Percentiles rank a stretch among this genome's conserved stretches.
phyloP scores from a whole-genome alignment of 2,797 vertebrate species.

The Peromyscus eremicus region DNA sequence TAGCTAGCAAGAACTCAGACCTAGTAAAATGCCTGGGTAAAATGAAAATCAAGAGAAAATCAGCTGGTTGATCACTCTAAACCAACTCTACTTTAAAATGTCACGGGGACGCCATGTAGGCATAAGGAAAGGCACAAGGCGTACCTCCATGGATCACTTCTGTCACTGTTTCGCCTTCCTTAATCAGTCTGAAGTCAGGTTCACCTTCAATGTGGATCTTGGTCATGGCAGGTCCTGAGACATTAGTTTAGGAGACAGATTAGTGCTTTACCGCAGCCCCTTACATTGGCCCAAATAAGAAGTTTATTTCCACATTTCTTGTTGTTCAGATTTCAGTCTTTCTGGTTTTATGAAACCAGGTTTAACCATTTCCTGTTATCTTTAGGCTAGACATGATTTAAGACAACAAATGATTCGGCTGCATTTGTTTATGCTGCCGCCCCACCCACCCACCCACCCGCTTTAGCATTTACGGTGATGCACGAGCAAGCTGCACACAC shows the following conservation, averaged over 20 bases:
- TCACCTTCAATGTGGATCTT: slow-evolving; percentile 91
- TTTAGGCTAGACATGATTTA: slow-evolving; percentile 11
- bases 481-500: not conserved
- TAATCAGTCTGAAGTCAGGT: slow-evolving; percentile 89
- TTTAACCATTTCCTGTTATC: slow-evolving; percentile 54
- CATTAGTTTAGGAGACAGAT: slow-evolving; percentile 81
- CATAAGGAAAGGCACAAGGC: slow-evolving; percentile 1
- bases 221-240: slow-evolving; percentile 88
- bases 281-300: slow-evolving; percentile 1
- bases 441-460: not conserved
- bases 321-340: not conserved
- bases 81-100: not conserved
- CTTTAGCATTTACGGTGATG: not conserved
- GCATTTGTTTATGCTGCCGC: not conserved
- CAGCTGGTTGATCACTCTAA: slow-evolving; percentile 1
- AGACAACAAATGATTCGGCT: not conserved
- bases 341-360: slow-evolving; percentile 11
- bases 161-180: slow-evolving; percentile 89
- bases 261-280: slow-evolving; percentile 45
- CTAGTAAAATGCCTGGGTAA: not conserved
- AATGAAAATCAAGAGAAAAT: slow-evolving; percentile 7
- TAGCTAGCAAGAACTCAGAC: not conserved
- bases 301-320: slow-evolving; percentile 4
- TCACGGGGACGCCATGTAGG: not conserved
- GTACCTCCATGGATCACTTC: slow-evolving; percentile 89